A percentile compares a stretch with the other conserved stretches of the same genome.
phyloP scores from a whole-genome alignment of 2,888 invertebrate species.

The Cephus spinipes region DNA sequence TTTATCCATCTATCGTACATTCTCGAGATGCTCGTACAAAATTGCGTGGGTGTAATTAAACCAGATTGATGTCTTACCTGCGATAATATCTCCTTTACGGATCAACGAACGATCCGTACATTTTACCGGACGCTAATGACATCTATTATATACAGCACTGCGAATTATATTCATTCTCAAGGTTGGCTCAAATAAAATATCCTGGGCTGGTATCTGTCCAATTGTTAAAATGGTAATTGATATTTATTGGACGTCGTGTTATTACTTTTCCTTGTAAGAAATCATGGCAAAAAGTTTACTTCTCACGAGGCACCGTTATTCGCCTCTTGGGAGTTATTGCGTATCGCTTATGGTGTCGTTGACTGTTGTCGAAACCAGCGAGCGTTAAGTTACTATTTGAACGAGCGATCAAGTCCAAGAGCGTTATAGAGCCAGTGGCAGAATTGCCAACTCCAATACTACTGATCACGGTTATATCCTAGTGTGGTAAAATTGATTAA shows the following conservation, averaged over 20 bases:
- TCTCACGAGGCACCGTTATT: background rate
- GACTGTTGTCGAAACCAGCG: background rate
- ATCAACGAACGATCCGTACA: background rate
- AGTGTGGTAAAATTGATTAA: background rate
- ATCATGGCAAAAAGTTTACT: background rate
- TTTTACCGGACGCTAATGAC: background rate
- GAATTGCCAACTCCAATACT: background rate
- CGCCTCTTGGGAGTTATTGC: background rate
- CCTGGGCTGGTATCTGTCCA: background rate
- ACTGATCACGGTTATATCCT: background rate
- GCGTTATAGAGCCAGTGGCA: background rate
- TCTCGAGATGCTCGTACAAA: background rate
- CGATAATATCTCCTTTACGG: background rate
- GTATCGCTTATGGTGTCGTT: background rate
- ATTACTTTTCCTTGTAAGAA: background rate
- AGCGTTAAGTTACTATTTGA: background rate
- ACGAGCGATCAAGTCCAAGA: background rate
- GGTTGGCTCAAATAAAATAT: background rate
- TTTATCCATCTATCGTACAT: background rate
- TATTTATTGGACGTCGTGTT: background rate
- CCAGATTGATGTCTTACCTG: background rate
- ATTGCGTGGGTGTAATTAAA: background rate
- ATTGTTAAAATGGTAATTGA: background rate
- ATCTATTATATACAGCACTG: background rate
- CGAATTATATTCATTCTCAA: background rate